Base-by-base conservation (phyloP, 2,797 vertebrate species). In the Enteromius treurensis region DNA sequence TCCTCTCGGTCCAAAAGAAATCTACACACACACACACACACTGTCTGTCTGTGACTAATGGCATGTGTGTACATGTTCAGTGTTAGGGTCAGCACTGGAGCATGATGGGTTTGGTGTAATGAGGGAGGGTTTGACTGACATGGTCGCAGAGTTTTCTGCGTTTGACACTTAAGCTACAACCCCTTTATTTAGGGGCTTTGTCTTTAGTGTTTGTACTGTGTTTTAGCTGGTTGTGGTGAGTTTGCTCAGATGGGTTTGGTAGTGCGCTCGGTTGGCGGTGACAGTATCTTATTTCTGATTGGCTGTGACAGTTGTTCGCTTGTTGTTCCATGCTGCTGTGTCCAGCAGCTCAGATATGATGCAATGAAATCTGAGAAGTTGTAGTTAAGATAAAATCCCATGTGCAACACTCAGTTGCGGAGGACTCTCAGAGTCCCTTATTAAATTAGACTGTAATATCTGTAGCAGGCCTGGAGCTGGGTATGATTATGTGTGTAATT, bases 61-160 rank as follows among this genome's bases (percentile, higher is more conserved):
- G 77, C 73, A 73, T 85, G 70, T 85, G 80, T 86, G 83, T 83
- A 88, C 77, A 85, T 74, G 85, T 79, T 83, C 69, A 81, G 83
- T 85, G 76, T 85, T 86, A 79, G 76, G 32, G 81, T 85, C 82
- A 75, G 80, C 84, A 82, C 80, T 86, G 82, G 51, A 84, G 85
- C 85, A 86, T 87, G 82, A 85, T 86, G 80, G 82, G 53, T 87
- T 74, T 70, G 70, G 77, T 81, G 85, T 88, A 88, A 88, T 85
- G 81, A 88, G 85, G 42, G 62, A 80, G 73, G 62, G 49, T 81
- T 83, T 80, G 81, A 83, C 80, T 85, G 87, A 73, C 83, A 85
- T 77, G 62, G 74, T 79, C 37, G 53, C 84, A 60, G 51, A 53
- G 29, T 70, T 81, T 78, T 60, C 53, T 85, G 79, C 77, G 71